phyloP scores from a whole-genome alignment of 92 coral and sea anemone genomes.

The Montipora capitata region DNA sequence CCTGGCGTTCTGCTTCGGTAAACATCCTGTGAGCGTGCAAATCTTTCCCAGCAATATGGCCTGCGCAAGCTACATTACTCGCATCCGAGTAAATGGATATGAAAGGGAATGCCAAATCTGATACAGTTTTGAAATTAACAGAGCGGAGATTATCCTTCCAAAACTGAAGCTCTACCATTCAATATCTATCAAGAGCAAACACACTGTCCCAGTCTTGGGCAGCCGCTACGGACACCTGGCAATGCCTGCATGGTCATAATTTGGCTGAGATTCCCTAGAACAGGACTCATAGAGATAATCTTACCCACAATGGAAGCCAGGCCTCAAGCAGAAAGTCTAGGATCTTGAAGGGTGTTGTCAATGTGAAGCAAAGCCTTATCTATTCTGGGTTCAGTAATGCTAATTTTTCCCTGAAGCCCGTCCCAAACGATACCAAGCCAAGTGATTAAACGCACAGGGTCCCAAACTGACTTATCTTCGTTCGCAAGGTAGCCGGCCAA shows the following conservation, averaged over 20 bases:
- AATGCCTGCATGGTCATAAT: conserved; percentile 52
- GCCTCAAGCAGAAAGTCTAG: conserved; percentile 38
- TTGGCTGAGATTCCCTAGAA: conserved; percentile 41
- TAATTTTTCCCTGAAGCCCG: conserved; percentile 32
- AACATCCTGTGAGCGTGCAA: conserved; percentile 52
- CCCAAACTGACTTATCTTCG: conserved; percentile 57
- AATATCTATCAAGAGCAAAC: conserved; percentile 44
- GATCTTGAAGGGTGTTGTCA: neutral
- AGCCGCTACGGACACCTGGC: conserved; percentile 70
- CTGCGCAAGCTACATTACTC: conserved; percentile 57
- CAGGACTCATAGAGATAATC: conserved; percentile 66
- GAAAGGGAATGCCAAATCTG: conserved; percentile 11
- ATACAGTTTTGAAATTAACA: conserved; percentile 21
- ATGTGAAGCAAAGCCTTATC: conserved; percentile 25
- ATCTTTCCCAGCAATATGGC: conserved; percentile 39
- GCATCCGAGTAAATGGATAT: conserved; percentile 48
- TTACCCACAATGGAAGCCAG: conserved; percentile 37
- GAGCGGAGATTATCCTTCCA: conserved; percentile 27
- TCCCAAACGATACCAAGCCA: conserved; percentile 64
- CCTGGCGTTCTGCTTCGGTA: conserved; percentile 39
- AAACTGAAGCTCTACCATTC: conserved; percentile 51
- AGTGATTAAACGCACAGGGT: conserved; percentile 13
- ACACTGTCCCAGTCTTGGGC: conserved; percentile 52
- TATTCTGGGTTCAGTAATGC: conserved; percentile 37
- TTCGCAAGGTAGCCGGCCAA: conserved; percentile 55